Evolutionary conservation across 2,797 vertebrate genomes (phyloP).

Genomic region (Tragelaphus oryx): DNA sequence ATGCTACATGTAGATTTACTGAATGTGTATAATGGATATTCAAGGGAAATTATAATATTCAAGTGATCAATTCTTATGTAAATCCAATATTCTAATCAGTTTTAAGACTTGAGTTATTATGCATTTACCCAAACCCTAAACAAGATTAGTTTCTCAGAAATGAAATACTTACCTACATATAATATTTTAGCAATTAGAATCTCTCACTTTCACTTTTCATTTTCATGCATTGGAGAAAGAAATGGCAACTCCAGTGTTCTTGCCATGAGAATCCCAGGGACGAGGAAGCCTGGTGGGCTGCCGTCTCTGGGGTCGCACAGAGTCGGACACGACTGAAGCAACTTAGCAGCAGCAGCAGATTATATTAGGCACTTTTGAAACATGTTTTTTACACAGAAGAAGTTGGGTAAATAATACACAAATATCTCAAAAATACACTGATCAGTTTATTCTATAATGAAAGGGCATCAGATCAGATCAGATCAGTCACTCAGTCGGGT

Average conservation of each 20-base stretch:
- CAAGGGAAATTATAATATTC: background rate
- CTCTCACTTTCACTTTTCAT: background rate
- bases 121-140: background rate
- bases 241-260: no score
- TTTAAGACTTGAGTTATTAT: background rate
- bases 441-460: background rate
- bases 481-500: no score
- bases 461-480: background rate
- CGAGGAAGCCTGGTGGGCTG: no score
- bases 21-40: background rate
- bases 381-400: background rate
- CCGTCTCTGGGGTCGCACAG: no score
- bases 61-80: background rate
- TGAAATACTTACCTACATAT: background rate
- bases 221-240: no score
- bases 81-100: background rate
- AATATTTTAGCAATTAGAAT: background rate
- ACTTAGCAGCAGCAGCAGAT: background rate
- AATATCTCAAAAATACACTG: background rate
- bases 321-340: accelerated
- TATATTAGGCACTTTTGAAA: background rate
- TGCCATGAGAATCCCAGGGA: no score
- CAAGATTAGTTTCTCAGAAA: conserved; percentile 1
- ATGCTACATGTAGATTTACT: background rate
- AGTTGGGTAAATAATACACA: background rate